Evolutionary conservation across 2,888 invertebrate genomes (phyloP).

Genomic region (Dioctria linearis): DNA sequence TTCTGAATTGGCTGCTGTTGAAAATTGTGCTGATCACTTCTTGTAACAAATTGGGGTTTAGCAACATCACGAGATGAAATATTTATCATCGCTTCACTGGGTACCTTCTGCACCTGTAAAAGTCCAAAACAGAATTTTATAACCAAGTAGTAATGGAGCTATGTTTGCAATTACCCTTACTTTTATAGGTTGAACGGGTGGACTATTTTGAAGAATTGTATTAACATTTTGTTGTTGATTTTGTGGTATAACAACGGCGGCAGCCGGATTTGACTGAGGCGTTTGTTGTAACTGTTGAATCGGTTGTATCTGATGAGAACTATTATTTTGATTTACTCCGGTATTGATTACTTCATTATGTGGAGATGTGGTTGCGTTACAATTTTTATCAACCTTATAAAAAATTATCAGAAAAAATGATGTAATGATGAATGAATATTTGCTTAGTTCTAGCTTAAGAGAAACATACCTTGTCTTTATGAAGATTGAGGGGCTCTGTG

Average conservation of each 20-base stretch:
- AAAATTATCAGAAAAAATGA: constrained; percentile 10
- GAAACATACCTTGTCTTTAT: constrained; percentile 70
- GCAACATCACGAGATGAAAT: constrained; percentile 50
- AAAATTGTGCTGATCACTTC: constrained; percentile 60
- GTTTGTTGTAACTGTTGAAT: constrained; percentile 62
- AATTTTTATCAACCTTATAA: constrained; percentile 77
- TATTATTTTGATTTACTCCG: constrained; percentile 65
- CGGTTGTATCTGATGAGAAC: constrained; percentile 67
- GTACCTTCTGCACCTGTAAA: constrained; percentile 58
- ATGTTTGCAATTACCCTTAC: constrained; percentile 61
- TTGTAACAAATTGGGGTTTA: constrained; percentile 45
- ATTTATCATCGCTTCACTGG: constrained; percentile 61
- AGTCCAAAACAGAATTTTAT: not conserved
- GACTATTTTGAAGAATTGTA: constrained; percentile 48
- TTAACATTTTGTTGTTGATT: constrained; percentile 46
- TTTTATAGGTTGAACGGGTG: constrained; percentile 63
- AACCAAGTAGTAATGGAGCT: not conserved
- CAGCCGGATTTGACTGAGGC: constrained; percentile 26
- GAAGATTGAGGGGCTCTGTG: constrained; percentile 76
- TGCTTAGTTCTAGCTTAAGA: constrained; percentile 60
- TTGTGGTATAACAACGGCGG: constrained; percentile 24
- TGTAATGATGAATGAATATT: not conserved
- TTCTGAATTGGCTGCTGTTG: constrained; percentile 54
- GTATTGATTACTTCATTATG: constrained; percentile 64
- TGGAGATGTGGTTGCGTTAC: constrained; percentile 76